Evolutionary conservation across 2,113 vertebrate genomes (phyloP), one percentile per base, ranked within the genome.

Genomic region (Pseudorasbora parva): DNA sequence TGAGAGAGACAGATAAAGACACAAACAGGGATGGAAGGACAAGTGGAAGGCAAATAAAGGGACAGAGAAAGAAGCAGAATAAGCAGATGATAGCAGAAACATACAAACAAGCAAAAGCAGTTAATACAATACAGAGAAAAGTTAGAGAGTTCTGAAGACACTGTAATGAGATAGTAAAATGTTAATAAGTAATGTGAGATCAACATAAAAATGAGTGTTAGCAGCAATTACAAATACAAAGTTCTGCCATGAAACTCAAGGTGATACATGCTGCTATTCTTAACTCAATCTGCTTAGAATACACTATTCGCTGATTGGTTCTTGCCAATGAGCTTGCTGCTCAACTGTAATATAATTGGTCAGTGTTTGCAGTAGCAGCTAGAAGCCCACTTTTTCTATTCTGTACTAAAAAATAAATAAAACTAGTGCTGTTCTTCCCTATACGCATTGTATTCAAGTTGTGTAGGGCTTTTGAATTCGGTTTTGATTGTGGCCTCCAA

Each of bases 101-200:
- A 87, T 27, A 84, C 33, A 86, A 33, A 87, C 49, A 88, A 68
- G 60, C 69, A 77, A 57, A 83, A 72, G 59, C 75, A 85, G 43
- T 72, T 54, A 8, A 83, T 15, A 72, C 41, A 72, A 57, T 37
- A 57, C 80, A 47, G 23, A 72, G 57, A 21, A 33, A 62, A 64
- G 73, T 72, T 69, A 84, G 19, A 84, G 15, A 84, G 33, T 25
- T 59, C 59, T 76, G 71, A 27, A 33, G 77, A 68, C 5, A 15
- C 64, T 33, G 54, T 59, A 30, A 41, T 81, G 30, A 69, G 45
- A 68, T 49, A n/a, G 14, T 51, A 51, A 30, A 57, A 14, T 23
- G 30, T 76, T 56, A 56, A 75, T 9, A 37, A 11, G 33, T 68
- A n/a, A 68, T 68, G 9, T 57, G 11, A 77, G 74, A 14, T 77